Evolutionary conservation across 2,113 vertebrate genomes (phyloP).

Genomic region (Gambusia holbrooki): DNA sequence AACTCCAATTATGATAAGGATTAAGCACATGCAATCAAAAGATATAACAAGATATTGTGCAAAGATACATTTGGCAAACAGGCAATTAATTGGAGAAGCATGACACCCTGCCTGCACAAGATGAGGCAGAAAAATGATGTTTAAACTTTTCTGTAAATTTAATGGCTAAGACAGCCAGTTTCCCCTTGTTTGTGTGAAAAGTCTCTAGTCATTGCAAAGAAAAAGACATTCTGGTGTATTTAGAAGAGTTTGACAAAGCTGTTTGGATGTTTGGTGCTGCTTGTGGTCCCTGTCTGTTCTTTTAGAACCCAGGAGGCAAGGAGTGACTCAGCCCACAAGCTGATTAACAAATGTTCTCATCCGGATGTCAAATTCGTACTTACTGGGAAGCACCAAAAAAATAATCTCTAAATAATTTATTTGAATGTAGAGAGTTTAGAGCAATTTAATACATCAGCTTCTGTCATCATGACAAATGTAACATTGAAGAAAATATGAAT

Average conservation of each 20-base stretch:
- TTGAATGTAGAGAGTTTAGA: too few species aligned
- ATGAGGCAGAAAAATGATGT: conserved; percentile 72
- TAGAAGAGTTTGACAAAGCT: conserved; percentile 75
- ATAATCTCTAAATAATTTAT: too few species aligned
- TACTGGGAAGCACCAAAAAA: conserved; percentile 44
- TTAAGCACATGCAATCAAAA: conserved; percentile 84
- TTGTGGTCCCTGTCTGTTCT: conserved; percentile 66
- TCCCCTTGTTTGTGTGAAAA: conserved; percentile 49
- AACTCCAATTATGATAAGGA: conserved; percentile 85
- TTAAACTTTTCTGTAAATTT: conserved; percentile 77
- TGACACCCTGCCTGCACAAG: conserved; percentile 77
- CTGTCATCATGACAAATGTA: neutral
- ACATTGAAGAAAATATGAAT: conserved; percentile 7
- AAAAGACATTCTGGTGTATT: conserved; percentile 55
- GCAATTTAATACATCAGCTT: too few species aligned
- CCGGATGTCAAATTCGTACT: conserved; percentile 74
- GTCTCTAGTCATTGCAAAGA: conserved; percentile 35
- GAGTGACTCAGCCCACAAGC: conserved; percentile 79
- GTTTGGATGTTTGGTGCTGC: conserved; percentile 73
- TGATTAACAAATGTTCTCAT: conserved; percentile 81
- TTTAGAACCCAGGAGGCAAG: conserved; percentile 77
- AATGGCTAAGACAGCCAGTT: conserved; percentile 68
- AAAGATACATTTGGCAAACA: conserved; percentile 82
- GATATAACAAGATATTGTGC: conserved; percentile 85
- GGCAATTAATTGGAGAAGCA: conserved; percentile 82